phyloP scores from a whole-genome alignment of 2,888 invertebrate species.

The Drosophila borborema region DNA sequence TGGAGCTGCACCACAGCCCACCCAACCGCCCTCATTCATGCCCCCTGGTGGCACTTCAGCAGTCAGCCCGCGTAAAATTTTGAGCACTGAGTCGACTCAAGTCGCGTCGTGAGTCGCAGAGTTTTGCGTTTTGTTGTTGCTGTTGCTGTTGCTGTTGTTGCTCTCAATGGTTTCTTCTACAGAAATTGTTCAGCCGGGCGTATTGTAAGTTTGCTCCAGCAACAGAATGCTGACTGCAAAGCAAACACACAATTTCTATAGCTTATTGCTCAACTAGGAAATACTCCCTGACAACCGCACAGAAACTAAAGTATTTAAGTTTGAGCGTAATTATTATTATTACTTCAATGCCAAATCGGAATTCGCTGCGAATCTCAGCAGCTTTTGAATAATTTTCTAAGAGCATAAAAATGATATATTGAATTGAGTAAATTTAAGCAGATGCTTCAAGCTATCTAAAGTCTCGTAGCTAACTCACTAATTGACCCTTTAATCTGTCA shows the following conservation, averaged over 20 bases:
- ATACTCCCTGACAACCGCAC: constrained; percentile 6
- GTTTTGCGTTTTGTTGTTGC: constrained; percentile 12
- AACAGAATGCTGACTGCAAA: constrained; percentile 33
- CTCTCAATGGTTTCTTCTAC: constrained; percentile 40
- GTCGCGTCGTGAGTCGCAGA: constrained; percentile 33
- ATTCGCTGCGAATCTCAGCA: background rate
- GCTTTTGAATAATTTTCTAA: too few species aligned
- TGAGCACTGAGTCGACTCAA: constrained; percentile 61
- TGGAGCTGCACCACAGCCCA: constrained; percentile 1
- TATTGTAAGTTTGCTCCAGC: constrained; percentile 30
- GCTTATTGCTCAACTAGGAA: constrained; percentile 31
- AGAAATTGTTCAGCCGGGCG: constrained; percentile 54
- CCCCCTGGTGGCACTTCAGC: constrained; percentile 52
- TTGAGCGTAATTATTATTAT: background rate
- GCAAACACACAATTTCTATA: constrained; percentile 21
- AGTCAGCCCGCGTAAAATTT: constrained; percentile 78
- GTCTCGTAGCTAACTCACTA: background rate
- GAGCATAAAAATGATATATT: background rate
- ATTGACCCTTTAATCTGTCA: background rate
- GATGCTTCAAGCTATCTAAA: too few species aligned
- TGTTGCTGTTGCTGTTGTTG: constrained; percentile 24
- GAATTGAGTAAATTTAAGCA: background rate
- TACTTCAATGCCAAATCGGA: background rate
- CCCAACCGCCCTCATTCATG: background rate
- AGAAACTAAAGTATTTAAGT: constrained; percentile 13